Evolutionary conservation across 2,888 invertebrate genomes (phyloP).

Genomic region (Fissipunctia ypsillon): DNA sequence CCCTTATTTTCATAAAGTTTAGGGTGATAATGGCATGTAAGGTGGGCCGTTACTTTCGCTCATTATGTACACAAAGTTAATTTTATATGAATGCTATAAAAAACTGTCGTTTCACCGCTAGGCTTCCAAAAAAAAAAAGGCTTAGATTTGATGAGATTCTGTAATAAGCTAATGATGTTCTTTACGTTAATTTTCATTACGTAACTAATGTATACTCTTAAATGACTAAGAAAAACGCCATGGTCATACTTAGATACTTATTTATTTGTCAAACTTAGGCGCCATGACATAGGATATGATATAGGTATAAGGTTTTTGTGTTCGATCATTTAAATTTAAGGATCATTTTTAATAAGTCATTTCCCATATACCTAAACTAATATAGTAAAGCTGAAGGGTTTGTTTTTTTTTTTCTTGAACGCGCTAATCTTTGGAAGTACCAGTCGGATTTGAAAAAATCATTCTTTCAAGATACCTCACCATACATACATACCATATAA

Average conservation of each 20-base stretch:
- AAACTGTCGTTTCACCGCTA: neutral
- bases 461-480: too few relatives aligned
- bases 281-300: neutral
- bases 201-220: neutral
- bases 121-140: too few relatives aligned
- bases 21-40: slow-evolving; percentile 45
- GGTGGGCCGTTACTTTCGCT: slow-evolving; percentile 33
- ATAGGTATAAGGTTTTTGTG: neutral
- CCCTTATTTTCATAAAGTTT: slow-evolving; percentile 20
- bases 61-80: slow-evolving; percentile 45
- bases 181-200: neutral
- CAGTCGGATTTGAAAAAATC: too few relatives aligned
- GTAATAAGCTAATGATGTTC: neutral
- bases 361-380: too few relatives aligned
- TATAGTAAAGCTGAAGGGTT: too few relatives aligned
- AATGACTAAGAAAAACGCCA: neutral
- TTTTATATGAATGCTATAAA: slow-evolving; percentile 39
- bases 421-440: too few relatives aligned
- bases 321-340: neutral
- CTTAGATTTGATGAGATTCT: neutral
- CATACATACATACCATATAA: neutral
- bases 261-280: neutral
- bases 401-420: too few relatives aligned
- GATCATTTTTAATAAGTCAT: too few relatives aligned
- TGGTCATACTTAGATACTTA: neutral